Evolutionary conservation across 37 sponge, comb jelly and placozoan species (phyloP), one percentile per base, ranked within the genome.

Genomic region (Cladorhizidae sp.): DNA sequence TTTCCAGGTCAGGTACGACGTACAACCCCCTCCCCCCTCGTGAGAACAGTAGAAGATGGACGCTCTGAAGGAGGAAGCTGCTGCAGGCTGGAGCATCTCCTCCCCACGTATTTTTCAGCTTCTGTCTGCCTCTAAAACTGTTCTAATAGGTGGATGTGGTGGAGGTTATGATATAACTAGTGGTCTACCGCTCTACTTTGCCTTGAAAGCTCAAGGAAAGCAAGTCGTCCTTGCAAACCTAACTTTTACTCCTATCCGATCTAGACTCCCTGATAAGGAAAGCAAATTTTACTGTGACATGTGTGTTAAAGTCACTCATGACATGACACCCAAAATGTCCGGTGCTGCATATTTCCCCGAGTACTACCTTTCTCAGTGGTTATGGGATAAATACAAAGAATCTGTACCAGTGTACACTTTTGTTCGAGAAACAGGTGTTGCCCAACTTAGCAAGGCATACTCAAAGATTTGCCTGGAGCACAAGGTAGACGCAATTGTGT

Each of bases 131-230:
- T n/a, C 67, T 22, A 64, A 77, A 36, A 80, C 35, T 20, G 62
- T 88, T 7, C 76, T 93, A 0, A 36, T 88, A 23, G 80, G 86
- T 31, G 89, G 89, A 0, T 86, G 86, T 77, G 88, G 93, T 20
- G 93, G 88, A 1, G 93, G 93, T 15, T 92, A 88, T 74, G 93
- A 92, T 58, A 26, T 88, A 21, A 51, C 80, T 29, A 88, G 88
- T 59, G 88, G 82, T 5, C 79, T 92, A 1, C 93, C 93, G 1
- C 77, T 92, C 5, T 84, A 80, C 69, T 83, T 80, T 43, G 65
- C 78, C 57, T 82, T 92, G 25, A 58, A 1, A 35, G 35, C 67
- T 0, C 74, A 80, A 71, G 93, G 88, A 28, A 87, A 87, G 59
- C 38, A 22, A 9, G 86, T 88, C 8, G 37, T 65, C 67, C 76